These are phyloP conservation scores for Eupristina koningsbergeri DNA, from an alignment of 1,140 invertebrate species.

Conservation along the genomic window DNA sequence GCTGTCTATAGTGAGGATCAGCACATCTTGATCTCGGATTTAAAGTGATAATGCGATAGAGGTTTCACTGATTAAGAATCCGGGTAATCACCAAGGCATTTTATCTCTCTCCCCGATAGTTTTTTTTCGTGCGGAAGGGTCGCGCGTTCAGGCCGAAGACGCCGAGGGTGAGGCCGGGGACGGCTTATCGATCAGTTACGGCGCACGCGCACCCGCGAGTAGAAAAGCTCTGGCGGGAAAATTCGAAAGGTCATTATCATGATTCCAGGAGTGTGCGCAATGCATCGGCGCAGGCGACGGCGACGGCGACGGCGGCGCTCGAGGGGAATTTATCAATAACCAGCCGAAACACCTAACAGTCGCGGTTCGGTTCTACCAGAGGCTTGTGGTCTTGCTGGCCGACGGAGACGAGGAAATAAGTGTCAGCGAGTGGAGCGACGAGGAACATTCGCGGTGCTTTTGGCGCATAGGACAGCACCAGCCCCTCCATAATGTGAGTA, in stretches of 20 bases:
- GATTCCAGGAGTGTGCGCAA: neutral
- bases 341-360: slow-evolving; percentile 50
- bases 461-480: neutral
- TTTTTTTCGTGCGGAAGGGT: too few relatives aligned
- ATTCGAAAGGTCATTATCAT: slow-evolving; percentile 39
- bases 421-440: neutral
- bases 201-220: neutral
- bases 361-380: slow-evolving; percentile 57
- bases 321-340: slow-evolving; percentile 72
- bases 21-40: too few relatives aligned
- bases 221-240: neutral
- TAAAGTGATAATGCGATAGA: too few relatives aligned
- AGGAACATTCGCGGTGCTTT: neutral
- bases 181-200: neutral
- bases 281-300: slow-evolving; percentile 44
- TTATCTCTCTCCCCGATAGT: too few relatives aligned
- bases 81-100: too few relatives aligned
- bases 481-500: slow-evolving; percentile 27
- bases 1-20: too few relatives aligned
- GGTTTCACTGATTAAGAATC: too few relatives aligned
- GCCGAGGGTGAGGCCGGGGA: neutral
- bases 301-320: slow-evolving; percentile 38
- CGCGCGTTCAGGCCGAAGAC: neutral
- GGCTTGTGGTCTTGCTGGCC: neutral
- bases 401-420: neutral